A percentile compares a stretch with the other conserved stretches of the same genome.
Conservation (phyloP, 2,888 invertebrate genomes). For the Amphipoea lucens region DNA sequence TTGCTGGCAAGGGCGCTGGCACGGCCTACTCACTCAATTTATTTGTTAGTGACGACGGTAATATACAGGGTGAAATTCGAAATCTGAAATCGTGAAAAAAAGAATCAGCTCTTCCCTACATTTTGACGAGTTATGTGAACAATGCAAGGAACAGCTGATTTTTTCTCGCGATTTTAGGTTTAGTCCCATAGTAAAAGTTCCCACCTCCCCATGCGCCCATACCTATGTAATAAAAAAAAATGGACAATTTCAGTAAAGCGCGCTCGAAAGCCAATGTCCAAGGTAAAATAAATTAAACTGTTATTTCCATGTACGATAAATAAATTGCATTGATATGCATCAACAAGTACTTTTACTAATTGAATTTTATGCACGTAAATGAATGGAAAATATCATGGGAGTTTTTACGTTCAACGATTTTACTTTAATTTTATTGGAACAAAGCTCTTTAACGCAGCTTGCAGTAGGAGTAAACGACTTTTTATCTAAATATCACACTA, state of each 20-base stretch:
- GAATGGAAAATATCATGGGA: not conserved
- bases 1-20: constrained; percentile 14
- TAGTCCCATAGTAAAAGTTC: no score
- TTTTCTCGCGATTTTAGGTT: no score
- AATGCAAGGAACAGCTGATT: no score
- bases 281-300: constrained; percentile 8
- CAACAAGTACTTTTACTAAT: not conserved
- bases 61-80: no score
- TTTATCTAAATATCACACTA: no score
- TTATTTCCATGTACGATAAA: not conserved
- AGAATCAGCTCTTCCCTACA: no score
- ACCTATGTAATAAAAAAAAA: no score
- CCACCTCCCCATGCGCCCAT: no score
- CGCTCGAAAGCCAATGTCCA: not conserved
- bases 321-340: constrained; percentile 1
- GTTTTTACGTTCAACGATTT: not conserved
- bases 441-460: no score
- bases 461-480: no score
- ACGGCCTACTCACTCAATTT: not conserved
- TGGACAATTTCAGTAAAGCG: not conserved
- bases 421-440: not conserved
- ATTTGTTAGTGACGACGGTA: constrained; percentile 1
- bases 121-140: no score
- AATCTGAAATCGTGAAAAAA: no score
- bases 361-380: not conserved